A percentile compares a stretch with the other conserved stretches of the same genome.
Evolutionary conservation across 2,797 vertebrate genomes (phyloP).

Genomic region (Enteromius thamalakanensis): DNA sequence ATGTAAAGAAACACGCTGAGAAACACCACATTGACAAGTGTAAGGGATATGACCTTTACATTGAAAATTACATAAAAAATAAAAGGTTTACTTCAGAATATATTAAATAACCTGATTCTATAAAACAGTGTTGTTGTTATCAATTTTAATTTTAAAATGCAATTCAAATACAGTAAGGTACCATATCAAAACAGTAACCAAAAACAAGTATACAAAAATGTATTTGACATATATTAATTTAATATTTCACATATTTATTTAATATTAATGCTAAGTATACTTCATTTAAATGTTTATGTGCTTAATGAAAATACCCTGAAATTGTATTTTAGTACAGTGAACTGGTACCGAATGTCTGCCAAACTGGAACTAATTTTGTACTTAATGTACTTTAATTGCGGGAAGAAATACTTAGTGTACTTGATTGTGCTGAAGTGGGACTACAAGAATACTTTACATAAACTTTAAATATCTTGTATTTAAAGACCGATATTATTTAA

Average conservation of each 20-base stretch:
- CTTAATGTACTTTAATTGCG: not conserved
- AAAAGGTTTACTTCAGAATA: not conserved
- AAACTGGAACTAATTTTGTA: not conserved
- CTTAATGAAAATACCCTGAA: too few relatives aligned
- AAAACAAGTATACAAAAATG: not conserved
- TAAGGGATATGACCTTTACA: not conserved
- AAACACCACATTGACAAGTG: not conserved
- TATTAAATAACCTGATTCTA: not conserved
- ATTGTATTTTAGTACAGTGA: not conserved
- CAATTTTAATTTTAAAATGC: not conserved
- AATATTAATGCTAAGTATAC: not conserved
- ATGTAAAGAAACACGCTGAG: slow-evolving; percentile 11
- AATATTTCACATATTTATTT: too few relatives aligned
- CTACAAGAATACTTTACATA: not conserved
- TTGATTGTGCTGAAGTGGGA: not conserved
- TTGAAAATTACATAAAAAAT: not conserved
- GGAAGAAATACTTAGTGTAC: not conserved
- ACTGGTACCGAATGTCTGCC: not conserved
- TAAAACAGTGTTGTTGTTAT: not conserved
- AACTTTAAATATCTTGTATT: not conserved
- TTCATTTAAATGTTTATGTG: too few relatives aligned
- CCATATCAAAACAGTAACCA: not conserved
- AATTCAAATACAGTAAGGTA: slow-evolving; percentile 5
- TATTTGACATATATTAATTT: not conserved
- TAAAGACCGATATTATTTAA: not conserved